Evolutionary conservation across 35 echinoderm and acorn worm genomes (phyloP), one percentile per base, ranked within the genome.

Genomic region (Apostichopus japonicus): DNA sequence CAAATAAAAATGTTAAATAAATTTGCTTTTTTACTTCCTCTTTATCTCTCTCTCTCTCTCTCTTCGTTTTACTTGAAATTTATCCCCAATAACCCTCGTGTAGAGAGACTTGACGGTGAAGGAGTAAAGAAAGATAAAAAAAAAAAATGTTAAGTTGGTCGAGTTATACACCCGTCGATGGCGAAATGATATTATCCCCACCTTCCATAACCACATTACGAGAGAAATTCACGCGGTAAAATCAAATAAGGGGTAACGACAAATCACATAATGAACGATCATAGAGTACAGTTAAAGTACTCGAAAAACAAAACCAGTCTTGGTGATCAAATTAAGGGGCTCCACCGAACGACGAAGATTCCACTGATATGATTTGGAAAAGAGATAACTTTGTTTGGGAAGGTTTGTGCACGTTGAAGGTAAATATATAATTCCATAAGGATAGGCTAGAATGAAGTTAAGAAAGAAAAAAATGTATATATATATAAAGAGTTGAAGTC

Each of bases 221-320:
- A 65, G 90, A 95, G 94, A 95, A 97, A 97, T 97, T 97, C 90
- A 82, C 57, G 65, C 84, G 94, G 61, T 78, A 94, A 94, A 94
- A 95, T 97, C 93, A 94, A 97, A 97, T 97, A 90, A 97, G 75
- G 76, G 88, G 90, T 77, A 93, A 86, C 53, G 91, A 65, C 93
- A 95, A 97, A 97, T 97, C 96, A 97, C 92, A 97, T 97, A 95
- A 97, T 97, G 91, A 97, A 97, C 96, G 93, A 97, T 97, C 96
- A 94, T 94, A 92, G 94, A 95, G 91, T 79, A 93, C 86, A 78
- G 92, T 86, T 97, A 97, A 97, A 97, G 96, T 79, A 92, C 91
- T 97, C 87, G 94, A 94, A 97, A 97, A 97, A 97, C 96, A 97
- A 97, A 94, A 94, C 94, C 23, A 87, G 91, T 75, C 94, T 79